Evolutionary conservation across 2,797 vertebrate genomes (phyloP).

Genomic region (Lepidocolaptes lacrymiger): DNA sequence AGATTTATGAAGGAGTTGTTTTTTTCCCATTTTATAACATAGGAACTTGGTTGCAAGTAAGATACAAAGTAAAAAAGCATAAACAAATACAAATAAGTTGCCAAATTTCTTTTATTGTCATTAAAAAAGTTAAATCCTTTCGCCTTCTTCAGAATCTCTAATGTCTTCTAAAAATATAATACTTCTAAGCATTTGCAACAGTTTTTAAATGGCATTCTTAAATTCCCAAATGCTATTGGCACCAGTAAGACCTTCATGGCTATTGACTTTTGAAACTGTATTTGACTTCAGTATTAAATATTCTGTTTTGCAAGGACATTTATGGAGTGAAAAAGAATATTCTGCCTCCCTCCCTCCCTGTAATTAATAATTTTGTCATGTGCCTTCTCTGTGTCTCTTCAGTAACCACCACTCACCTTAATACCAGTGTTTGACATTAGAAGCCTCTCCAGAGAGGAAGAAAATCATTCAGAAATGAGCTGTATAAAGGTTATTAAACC

Average conservation of each 20-base stretch:
- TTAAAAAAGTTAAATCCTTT: background rate
- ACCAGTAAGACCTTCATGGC: background rate
- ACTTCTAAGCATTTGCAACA: background rate
- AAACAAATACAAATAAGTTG: background rate
- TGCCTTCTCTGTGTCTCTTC: constrained; percentile 61
- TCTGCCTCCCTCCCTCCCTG: background rate
- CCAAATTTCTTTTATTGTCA: background rate
- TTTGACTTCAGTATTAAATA: constrained; percentile 26
- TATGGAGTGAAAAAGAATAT: constrained; percentile 26
- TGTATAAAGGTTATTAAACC: constrained; percentile 79
- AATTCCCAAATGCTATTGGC: background rate
- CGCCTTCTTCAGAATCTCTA: background rate
- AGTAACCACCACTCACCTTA: constrained; percentile 72
- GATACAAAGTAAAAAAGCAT: background rate
- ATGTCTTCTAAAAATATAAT: background rate
- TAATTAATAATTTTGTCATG: constrained; percentile 76
- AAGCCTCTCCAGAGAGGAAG: constrained; percentile 73
- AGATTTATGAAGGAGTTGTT: background rate
- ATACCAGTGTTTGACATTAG: constrained; percentile 79
- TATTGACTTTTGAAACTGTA: constrained; percentile 16
- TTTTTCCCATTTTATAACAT: background rate
- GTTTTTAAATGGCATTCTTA: background rate
- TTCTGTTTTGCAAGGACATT: background rate
- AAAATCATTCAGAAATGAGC: constrained; percentile 79
- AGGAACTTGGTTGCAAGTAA: background rate